Percentiles rank a stretch among this genome's conserved stretches.
These are phyloP conservation scores for Kryptolebias ocellatus DNA, from an alignment of 2,797 vertebrate genomes.

Conservation along the genomic window DNA sequence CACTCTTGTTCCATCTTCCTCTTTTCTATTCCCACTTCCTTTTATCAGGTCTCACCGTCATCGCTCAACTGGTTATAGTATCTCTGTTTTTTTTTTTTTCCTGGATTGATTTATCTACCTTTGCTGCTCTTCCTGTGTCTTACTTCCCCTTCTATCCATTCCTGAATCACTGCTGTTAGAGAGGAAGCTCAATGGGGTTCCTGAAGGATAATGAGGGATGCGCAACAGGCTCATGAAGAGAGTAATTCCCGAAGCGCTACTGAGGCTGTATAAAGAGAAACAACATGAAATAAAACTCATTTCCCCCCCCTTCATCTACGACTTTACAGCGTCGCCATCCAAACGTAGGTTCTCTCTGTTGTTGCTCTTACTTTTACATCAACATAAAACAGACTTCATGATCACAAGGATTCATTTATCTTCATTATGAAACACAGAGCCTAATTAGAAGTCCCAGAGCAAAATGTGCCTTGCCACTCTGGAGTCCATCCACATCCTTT, in stretches of 20 bases:
- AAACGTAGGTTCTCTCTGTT: constrained; percentile 30
- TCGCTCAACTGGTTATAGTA: constrained; percentile 13
- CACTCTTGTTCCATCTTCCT: constrained; percentile 9
- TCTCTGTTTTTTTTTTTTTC: constrained; percentile 1
- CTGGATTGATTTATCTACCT: constrained; percentile 9
- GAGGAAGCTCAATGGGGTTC: constrained; percentile 37
- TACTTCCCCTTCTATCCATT: constrained; percentile 13
- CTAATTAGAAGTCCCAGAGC: constrained; percentile 51
- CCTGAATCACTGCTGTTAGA: constrained; percentile 7
- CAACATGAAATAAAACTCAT: constrained; percentile 47
- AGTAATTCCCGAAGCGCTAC: constrained; percentile 40
- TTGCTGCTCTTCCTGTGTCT: constrained; percentile 32
- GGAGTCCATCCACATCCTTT: background rate
- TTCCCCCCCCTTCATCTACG: constrained; percentile 7
- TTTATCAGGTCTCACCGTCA: constrained; percentile 11
- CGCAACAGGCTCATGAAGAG: constrained; percentile 44
- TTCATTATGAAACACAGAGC: constrained; percentile 18
- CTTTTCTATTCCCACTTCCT: constrained; percentile 16
- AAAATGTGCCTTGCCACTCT: constrained; percentile 26
- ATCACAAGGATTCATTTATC: constrained; percentile 46
- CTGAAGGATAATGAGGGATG: constrained; percentile 58
- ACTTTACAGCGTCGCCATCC: constrained; percentile 27
- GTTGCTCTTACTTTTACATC: constrained; percentile 16
- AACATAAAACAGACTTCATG: constrained; percentile 51
- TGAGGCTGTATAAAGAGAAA: constrained; percentile 32